Conservation (phyloP, 2,113 vertebrate genomes). For the Scatophagus argus region DNA sequence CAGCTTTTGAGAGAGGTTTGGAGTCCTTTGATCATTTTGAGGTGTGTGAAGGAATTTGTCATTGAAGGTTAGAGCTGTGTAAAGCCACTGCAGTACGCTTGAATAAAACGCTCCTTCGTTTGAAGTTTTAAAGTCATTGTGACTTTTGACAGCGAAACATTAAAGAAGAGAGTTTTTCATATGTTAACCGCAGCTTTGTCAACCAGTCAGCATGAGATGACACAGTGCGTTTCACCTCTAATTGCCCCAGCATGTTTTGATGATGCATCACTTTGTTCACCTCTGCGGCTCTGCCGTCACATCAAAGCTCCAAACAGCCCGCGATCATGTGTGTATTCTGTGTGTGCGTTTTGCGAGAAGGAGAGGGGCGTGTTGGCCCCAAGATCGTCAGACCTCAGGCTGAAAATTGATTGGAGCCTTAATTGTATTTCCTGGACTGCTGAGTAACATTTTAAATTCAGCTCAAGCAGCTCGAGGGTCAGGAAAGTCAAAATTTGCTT, state of each 20-base stretch:
- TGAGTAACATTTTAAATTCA: conserved; percentile 73
- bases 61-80: conserved; percentile 10
- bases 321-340: not conserved
- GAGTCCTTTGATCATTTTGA: conserved; percentile 47
- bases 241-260: conserved; percentile 18
- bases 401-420: conserved; percentile 73
- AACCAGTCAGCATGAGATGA: not conserved
- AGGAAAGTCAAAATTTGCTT: conserved; percentile 60
- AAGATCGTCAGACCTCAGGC: conserved; percentile 53
- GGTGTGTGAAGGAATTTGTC: conserved; percentile 49
- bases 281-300: not conserved
- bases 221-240: conserved; percentile 12
- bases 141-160: conserved; percentile 20
- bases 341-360: not conserved
- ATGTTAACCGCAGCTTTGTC: conserved; percentile 13
- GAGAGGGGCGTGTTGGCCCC: conserved; percentile 2
- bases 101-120: conserved; percentile 20
- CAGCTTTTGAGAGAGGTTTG: not conserved
- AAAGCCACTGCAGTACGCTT: conserved; percentile 12
- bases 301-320: not conserved
- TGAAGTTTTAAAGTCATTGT: conserved; percentile 41
- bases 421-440: conserved; percentile 74
- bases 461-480: conserved; percentile 44
- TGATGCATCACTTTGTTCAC: conserved; percentile 39
- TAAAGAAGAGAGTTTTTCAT: conserved; percentile 19